Conservation (phyloP, 2,888 invertebrate species). For the Scaptomyza parva region DNA sequence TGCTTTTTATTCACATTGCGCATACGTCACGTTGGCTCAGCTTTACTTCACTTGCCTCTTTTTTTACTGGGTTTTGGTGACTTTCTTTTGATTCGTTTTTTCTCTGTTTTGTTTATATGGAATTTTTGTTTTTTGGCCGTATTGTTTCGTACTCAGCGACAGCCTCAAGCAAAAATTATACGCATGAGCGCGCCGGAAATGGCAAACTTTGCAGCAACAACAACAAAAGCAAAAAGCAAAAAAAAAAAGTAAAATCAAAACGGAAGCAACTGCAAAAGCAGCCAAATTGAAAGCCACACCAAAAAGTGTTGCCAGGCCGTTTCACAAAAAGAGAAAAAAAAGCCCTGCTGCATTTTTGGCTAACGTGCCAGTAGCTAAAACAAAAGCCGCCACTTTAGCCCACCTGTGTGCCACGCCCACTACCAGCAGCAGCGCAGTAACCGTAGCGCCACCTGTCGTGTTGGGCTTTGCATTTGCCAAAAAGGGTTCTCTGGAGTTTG, state of each 20-base stretch:
- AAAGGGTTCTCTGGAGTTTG: conserved; percentile 23
- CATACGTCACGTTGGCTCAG: conserved; percentile 68
- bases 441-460: conserved; percentile 34
- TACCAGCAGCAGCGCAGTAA: conserved; percentile 28
- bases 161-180: conserved; percentile 79
- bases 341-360: conserved; percentile 32
- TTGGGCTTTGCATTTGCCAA: conserved; percentile 25
- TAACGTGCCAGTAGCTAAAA: conserved; percentile 23
- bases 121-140: conserved; percentile 37
- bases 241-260: too few species aligned
- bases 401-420: conserved; percentile 56
- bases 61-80: conserved; percentile 5
- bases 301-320: conserved; percentile 60
- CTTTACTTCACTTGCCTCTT: conserved; percentile 20
- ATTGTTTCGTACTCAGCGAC: conserved; percentile 76
- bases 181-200: conserved; percentile 80
- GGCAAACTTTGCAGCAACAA: conserved; percentile 72
- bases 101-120: conserved; percentile 10
- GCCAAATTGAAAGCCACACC: conserved; percentile 76
- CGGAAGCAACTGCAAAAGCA: conserved; percentile 67
- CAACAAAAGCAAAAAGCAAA: conserved; percentile 21
- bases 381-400: conserved; percentile 31
- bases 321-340: conserved; percentile 6
- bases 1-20: conserved; percentile 53
- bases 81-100: conserved; percentile 26